These are phyloP conservation scores for Eutolmus rufibarbis DNA, from an alignment of 2,888 invertebrate species.

Conservation along the genomic window DNA sequence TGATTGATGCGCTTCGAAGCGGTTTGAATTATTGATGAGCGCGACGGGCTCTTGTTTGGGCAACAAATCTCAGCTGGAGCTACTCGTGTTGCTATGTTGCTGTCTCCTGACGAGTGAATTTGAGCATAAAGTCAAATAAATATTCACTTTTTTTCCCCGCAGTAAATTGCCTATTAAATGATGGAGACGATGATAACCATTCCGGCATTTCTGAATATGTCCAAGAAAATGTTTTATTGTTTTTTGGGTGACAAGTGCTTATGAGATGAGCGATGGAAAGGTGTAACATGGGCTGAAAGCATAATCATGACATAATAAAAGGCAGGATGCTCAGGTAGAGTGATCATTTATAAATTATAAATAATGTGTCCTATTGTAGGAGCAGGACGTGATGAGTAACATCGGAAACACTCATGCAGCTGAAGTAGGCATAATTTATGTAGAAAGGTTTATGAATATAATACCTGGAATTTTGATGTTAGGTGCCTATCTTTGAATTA, in stretches of 20 bases:
- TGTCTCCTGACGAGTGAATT: neutral
- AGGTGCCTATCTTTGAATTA: neutral
- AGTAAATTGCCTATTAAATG: neutral
- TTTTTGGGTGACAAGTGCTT: neutral
- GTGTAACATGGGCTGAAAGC: neutral
- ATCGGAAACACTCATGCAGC: neutral
- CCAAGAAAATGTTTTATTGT: neutral
- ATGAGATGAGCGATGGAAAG: neutral
- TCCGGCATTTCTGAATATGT: neutral
- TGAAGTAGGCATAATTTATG: neutral
- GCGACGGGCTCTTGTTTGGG: neutral
- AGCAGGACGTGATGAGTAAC: neutral
- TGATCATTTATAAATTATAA: neutral
- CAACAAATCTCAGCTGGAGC: constrained; percentile 33
- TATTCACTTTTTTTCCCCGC: neutral
- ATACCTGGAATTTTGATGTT: neutral
- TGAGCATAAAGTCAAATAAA: neutral
- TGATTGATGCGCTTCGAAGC: constrained; percentile 8
- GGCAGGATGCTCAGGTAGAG: neutral
- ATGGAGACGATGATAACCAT: neutral
- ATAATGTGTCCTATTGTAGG: neutral
- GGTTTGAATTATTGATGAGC: constrained; percentile 31
- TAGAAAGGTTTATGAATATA: neutral
- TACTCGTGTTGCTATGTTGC: constrained; percentile 11
- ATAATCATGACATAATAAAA: neutral